Base-by-base conservation (phyloP, 1,140 invertebrate species). In the Choristoneura fumiferana region DNA sequence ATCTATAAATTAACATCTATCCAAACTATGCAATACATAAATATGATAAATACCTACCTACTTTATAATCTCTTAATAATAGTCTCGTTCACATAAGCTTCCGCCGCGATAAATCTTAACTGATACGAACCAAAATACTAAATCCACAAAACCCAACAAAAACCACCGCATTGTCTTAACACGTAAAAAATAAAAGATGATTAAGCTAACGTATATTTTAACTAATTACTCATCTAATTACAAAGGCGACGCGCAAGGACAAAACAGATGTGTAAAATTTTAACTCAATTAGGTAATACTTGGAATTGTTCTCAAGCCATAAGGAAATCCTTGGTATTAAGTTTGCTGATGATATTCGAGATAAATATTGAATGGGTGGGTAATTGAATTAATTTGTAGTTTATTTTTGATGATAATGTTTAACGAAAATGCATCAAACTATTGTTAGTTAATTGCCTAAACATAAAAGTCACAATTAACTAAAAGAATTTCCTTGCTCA, bases 201-300 rank as follows among this genome's bases (percentile, higher is more conserved):
- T 49, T n/a, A 33, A 49, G 22, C 43, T 49, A 12, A 49, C 43
- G 17, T 33, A 17, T 58, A 43, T 49, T 56, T 35, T 13, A n/a
- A 58, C 33, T 53, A 56, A 56, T 49, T 52, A 61, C 34, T 61
- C 40, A 45, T 56, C n/a, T 49, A 61, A 43, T 37, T 49, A 61
- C 59, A 40, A 61, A 36, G 59, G 55, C 54, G 54, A 39, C 33
- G 13, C 14, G 34, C 53, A 54, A 61, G 59, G 59, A 38, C 54
- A 56, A 5, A 37, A 13, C 39, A 15, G n/a, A 40, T 45, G n/a
- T 40, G 17, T 60, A 45, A 36, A 43, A 38, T 13, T n/a, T n/a
- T 39, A 22, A 22, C 36, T 40, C 38, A 53, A 59, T 59, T 53
- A 58, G 40, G n/a, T 29, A 37, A 33, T 56, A 38, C 14, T n/a